Evolutionary conservation across 2,113 vertebrate species (phyloP), one percentile per base, ranked within the genome.

Genomic region (Gyps fulvus): DNA sequence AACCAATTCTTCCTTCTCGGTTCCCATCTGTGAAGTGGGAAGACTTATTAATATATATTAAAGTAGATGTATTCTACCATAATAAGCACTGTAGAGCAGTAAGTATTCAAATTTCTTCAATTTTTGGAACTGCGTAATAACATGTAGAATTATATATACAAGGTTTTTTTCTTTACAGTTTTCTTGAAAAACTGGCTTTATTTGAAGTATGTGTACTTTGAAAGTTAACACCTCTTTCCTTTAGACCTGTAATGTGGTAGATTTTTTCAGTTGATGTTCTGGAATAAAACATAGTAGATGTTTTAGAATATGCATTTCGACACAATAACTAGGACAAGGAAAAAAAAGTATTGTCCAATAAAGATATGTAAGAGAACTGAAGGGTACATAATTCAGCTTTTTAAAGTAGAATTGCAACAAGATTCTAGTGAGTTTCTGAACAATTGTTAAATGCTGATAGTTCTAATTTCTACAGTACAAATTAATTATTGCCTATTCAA

Each of bases 1-100:
- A 87, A 31, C n/a, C 25, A 10, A 79, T 90, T 94, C 43, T 70
- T 61, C 31, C 11, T 7, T 45, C 66, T 83, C 5, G 1, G 73
- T 95, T 97, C 93, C 83, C 94, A 95, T 95, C 87, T 97, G 86
- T 97, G 96, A 97, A 96, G 94, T 97, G 96, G 94, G 89, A 87
- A 97, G 70, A 71, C 77, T 84, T 91, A 93, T 95, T 97, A 96
- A 95, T 97, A 95, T 91, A 91, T 95, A 95, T 95, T 95, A 83
- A 93, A 85, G 43, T 85, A 79, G 57, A 72, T 89, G 54, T 87
- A 34, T 83, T 87, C 65, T 79, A n/a, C 83, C 65, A 47, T 85
- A 95, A 84, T 93, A 81, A 96, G 79, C 22, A 34, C 43, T 50
- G 36, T 72, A 84, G 89, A 66, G 31, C 45, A 61, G 57, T n/a